phyloP scores from a whole-genome alignment of 2,113 vertebrate genomes.

The Murina feae region DNA sequence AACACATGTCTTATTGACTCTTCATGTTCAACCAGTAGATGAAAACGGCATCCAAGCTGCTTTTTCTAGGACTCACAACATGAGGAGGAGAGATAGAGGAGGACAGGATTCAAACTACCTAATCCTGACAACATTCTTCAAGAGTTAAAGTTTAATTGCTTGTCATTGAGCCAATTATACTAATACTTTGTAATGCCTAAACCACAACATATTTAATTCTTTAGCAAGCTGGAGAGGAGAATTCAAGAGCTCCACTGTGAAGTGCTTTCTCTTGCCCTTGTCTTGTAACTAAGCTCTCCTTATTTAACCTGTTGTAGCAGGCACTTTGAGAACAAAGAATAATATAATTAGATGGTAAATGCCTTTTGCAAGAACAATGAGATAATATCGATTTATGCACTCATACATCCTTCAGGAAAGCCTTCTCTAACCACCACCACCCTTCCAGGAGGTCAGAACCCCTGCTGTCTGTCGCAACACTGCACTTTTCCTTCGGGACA shows the following conservation, averaged over 20 bases:
- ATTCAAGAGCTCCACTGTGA: not conserved
- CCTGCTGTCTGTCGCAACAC: not conserved
- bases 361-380: not conserved
- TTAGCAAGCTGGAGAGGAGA: not conserved
- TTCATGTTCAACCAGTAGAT: not conserved
- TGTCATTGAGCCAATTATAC: not conserved
- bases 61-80: not conserved
- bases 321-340: not conserved
- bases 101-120: not conserved
- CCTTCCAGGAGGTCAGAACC: not conserved
- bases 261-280: not conserved
- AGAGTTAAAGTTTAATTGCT: not conserved
- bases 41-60: not conserved
- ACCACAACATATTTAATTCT: not conserved
- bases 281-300: not conserved
- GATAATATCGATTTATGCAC: not conserved
- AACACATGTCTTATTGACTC: not conserved
- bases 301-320: not conserved
- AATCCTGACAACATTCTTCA: not conserved
- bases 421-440: not conserved
- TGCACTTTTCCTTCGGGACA: not conserved
- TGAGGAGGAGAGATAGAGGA: not conserved
- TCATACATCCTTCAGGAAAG: not conserved
- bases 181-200: not conserved
- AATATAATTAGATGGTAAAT: not conserved